Conservation (phyloP, 2,888 invertebrate genomes). For the Apodemia zela region DNA sequence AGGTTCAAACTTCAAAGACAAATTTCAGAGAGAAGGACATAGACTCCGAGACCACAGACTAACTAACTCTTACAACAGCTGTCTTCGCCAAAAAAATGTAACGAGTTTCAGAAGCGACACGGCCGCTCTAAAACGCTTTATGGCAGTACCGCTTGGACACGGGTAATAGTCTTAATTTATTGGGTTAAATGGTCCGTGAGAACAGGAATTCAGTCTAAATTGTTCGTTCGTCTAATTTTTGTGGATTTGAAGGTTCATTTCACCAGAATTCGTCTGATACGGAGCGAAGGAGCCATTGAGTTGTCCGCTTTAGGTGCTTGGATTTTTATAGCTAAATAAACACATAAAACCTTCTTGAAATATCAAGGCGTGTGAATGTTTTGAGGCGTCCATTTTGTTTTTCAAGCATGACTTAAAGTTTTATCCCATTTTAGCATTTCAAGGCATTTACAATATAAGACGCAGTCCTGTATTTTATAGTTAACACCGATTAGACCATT, state of each 20-base stretch:
- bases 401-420: not conserved
- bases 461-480: too few relatives aligned
- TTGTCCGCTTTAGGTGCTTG: not conserved
- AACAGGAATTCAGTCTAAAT: conserved; percentile 50
- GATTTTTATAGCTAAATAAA: not conserved
- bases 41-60: too few relatives aligned
- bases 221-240: conserved; percentile 2
- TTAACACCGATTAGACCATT: too few relatives aligned
- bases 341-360: not conserved
- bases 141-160: conserved; percentile 59
- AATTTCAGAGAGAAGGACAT: too few relatives aligned
- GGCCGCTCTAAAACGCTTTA: conserved; percentile 61
- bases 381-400: not conserved
- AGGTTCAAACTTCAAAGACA: too few relatives aligned
- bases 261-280: not conserved
- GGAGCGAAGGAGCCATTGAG: not conserved
- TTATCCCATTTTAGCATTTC: too few relatives aligned
- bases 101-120: conserved; percentile 63
- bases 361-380: not conserved
- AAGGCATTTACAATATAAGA: not conserved
- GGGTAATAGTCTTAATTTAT: conserved; percentile 76
- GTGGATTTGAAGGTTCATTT: not conserved
- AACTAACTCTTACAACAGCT: too few relatives aligned
- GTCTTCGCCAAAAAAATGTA: conserved; percentile 61
- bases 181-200: conserved; percentile 68